A percentile compares a stretch with the other conserved stretches of the same genome.
phyloP scores from a whole-genome alignment of 2,888 invertebrate species.

The Hirtodrosophila trivittata region DNA sequence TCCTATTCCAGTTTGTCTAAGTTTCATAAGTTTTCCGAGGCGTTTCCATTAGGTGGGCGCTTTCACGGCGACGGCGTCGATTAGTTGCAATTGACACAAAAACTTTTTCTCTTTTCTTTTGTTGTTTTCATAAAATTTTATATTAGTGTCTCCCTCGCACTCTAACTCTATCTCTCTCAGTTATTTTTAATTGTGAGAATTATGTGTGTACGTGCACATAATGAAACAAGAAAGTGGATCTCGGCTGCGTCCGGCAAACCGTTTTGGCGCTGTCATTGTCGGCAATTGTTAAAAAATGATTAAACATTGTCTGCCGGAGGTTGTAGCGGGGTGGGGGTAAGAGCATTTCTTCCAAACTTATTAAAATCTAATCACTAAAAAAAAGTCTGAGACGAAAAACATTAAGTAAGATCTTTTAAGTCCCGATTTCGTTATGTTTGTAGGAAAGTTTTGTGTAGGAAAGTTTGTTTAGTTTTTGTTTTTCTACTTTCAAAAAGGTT shows the following conservation, averaged over 20 bases:
- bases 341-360: too few species aligned
- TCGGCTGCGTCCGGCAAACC: slow-evolving; percentile 56
- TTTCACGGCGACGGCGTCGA: slow-evolving; percentile 71
- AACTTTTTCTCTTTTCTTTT: slow-evolving; percentile 55
- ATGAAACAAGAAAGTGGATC: slow-evolving; percentile 63
- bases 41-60: slow-evolving; percentile 56
- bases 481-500: too few species aligned
- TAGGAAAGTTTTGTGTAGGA: too few species aligned
- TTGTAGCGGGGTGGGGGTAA: not conserved
- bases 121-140: too few species aligned
- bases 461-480: too few species aligned
- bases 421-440: too few species aligned
- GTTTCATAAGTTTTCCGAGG: slow-evolving; percentile 64
- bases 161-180: too few species aligned
- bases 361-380: too few species aligned
- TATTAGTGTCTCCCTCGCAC: too few species aligned
- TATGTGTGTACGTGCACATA: slow-evolving; percentile 54
- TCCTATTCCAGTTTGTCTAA: too few species aligned
- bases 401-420: too few species aligned
- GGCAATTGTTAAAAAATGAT: slow-evolving; percentile 68
- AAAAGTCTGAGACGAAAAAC: too few species aligned
- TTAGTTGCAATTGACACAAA: slow-evolving; percentile 77
- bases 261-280: slow-evolving; percentile 70
- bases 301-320: slow-evolving; percentile 28
- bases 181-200: slow-evolving; percentile 78